Base-by-base conservation (phyloP, 2,888 invertebrate genomes). In the Spilarctia lutea region DNA sequence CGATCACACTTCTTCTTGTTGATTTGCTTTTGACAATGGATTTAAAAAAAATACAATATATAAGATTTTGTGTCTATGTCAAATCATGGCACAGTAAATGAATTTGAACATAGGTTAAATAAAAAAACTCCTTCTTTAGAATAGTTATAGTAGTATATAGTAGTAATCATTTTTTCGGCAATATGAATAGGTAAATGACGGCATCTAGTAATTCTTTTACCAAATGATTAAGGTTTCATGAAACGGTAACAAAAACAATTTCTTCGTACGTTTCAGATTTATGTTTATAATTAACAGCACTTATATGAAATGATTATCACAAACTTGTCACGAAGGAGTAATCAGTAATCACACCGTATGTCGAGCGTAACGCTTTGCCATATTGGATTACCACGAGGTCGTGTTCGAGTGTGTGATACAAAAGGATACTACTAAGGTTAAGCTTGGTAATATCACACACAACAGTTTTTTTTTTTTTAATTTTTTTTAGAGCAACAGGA, bases 371-470 rank as follows among this genome's bases (percentile, higher is more conserved):
- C 92, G 93, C 89, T 89, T 85, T 79, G 85, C 91, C 93, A 91
- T 94, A 94, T 94, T 90, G 91, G 91, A 91, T 95, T 94, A 93
- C 95, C 85, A 87, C 91, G 92, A 94, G 94, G 93, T 88, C 92
- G 91, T 88, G 89, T 89, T 91, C 91, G 87, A 91, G 88, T 91
- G 90, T 91, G 87, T 92, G 91, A 91, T 92, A 90, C 90, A 81
- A 92, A 92, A 93, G 93, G 91, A 93, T 91, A 93, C 88, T 86
- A 85, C 88, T 92, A 91, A 94, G 93, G 94, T 91, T 93, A 91
- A 91, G 86, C 91, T 88, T 85, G 75, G 94, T 94, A 93, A 88
- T 85, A 85, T 92, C 91, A 90, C 84, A 90, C 84, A 88, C 92
- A 88, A 88, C 81, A 81, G 82, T 79, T 79, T 75, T 85, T 83